These are phyloP conservation scores for Vollenhovia emeryi DNA, from an alignment of 1,140 invertebrate genomes.

Conservation along the genomic window DNA sequence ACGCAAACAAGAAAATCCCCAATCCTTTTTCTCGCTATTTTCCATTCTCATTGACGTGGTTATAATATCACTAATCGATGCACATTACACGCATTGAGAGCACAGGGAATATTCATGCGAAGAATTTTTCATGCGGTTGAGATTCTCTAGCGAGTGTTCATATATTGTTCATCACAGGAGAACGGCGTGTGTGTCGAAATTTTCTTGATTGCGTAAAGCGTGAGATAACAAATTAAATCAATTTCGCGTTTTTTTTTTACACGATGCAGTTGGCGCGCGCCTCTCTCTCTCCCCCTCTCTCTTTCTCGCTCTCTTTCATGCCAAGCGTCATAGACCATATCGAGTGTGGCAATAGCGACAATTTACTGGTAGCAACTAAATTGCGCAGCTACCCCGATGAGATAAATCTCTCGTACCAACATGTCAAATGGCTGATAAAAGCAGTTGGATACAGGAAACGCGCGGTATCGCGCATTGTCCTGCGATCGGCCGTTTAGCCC, in stretches of 20 bases:
- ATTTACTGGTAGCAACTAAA: conserved; percentile 70
- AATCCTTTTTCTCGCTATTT: neutral
- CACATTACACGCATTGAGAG: neutral
- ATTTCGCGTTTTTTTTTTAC: conserved; percentile 50
- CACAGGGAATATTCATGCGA: neutral
- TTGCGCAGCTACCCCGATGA: conserved; percentile 51
- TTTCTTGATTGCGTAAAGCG: neutral
- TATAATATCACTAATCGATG: neutral
- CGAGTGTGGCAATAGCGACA: conserved; percentile 63
- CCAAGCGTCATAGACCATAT: conserved; percentile 66
- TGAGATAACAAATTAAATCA: conserved; percentile 59
- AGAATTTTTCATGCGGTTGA: neutral
- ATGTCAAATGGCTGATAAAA: conserved; percentile 71
- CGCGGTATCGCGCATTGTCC: conserved; percentile 62
- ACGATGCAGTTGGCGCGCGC: neutral
- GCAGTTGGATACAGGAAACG: conserved; percentile 57
- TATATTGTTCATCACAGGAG: neutral
- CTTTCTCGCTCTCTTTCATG: conserved; percentile 6
- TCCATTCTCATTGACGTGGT: neutral
- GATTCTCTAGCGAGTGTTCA: neutral
- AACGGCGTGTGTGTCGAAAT: neutral
- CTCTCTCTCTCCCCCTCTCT: neutral
- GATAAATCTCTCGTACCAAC: conserved; percentile 69
- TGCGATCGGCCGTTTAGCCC: conserved; percentile 64
- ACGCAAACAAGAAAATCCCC: conserved; percentile 10